These are phyloP conservation scores for Caligus rogercresseyi DNA, from an alignment of 1,140 invertebrate genomes.

Conservation along the genomic window DNA sequence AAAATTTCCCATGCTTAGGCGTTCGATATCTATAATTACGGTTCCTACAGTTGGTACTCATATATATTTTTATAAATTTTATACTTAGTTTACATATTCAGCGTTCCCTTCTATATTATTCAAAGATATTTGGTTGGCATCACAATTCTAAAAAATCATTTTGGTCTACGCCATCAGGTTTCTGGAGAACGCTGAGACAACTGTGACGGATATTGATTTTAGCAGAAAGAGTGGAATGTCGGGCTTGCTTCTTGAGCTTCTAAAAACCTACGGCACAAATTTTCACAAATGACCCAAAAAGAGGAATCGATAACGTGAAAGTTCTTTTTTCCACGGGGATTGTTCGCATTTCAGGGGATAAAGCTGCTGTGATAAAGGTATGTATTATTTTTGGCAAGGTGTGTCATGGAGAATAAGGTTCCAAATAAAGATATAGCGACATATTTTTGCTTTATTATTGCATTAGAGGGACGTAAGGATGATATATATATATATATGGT, in stretches of 20 bases:
- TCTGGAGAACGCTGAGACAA: background rate
- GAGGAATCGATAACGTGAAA: background rate
- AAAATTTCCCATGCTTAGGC: too few species aligned
- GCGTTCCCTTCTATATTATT: background rate
- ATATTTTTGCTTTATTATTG: too few species aligned
- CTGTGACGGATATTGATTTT: background rate
- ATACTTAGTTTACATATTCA: background rate
- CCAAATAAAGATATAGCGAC: background rate
- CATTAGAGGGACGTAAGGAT: too few species aligned
- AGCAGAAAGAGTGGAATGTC: background rate
- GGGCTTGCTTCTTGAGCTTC: background rate
- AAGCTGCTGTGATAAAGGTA: background rate
- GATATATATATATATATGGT: too few species aligned
- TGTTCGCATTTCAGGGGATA: background rate
- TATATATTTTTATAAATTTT: too few species aligned
- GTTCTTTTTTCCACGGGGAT: background rate
- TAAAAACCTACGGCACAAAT: background rate
- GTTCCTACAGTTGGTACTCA: too few species aligned
- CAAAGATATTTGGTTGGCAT: background rate
- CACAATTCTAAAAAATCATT: too few species aligned
- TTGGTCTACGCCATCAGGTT: too few species aligned
- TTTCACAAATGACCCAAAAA: background rate
- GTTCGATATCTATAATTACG: too few species aligned
- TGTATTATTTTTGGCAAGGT: too few species aligned
- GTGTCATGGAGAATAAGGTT: background rate